These are phyloP conservation scores for Anastrepha ludens DNA, from an alignment of 1,140 invertebrate genomes.

Conservation along the genomic window DNA sequence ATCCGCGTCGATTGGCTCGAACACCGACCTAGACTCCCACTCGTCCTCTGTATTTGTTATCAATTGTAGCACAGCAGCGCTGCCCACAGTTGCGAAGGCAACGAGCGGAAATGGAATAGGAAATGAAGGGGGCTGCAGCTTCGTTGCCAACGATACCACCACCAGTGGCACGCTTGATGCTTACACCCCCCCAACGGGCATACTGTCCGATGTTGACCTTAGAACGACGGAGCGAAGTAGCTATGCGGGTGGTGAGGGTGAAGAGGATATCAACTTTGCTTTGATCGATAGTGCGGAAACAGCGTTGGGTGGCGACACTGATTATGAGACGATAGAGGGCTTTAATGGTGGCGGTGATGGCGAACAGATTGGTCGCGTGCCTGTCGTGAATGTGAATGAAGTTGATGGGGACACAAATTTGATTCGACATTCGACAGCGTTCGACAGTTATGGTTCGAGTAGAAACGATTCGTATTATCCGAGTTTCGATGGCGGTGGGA, in stretches of 20 bases:
- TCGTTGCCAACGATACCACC: background rate
- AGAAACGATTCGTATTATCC: conserved; percentile 43
- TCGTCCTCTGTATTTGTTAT: conserved; percentile 21
- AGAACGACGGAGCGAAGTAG: background rate
- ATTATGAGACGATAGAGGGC: conserved; percentile 62
- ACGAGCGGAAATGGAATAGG: conserved; percentile 19
- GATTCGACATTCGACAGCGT: conserved; percentile 15
- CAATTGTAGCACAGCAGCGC: conserved; percentile 17
- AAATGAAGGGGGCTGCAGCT: conserved; percentile 1
- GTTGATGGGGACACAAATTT: conserved; percentile 56
- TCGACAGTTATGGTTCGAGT: background rate
- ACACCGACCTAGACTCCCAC: background rate
- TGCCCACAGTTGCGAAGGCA: conserved; percentile 15
- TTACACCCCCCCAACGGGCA: conserved; percentile 22
- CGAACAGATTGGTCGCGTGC: conserved; percentile 51
- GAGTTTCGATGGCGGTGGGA: conserved; percentile 35
- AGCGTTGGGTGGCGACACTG: conserved; percentile 65
- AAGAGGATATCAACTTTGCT: conserved; percentile 62
- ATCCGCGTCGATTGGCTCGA: background rate
- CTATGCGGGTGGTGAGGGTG: background rate
- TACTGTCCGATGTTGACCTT: background rate
- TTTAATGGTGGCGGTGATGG: conserved; percentile 61
- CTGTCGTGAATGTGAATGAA: conserved; percentile 56
- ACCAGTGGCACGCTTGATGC: background rate
- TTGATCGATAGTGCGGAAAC: conserved; percentile 71